Evolutionary conservation across 2,888 invertebrate species (phyloP), one percentile per base, ranked within the genome.

Genomic region (Camponotus fellah): DNA sequence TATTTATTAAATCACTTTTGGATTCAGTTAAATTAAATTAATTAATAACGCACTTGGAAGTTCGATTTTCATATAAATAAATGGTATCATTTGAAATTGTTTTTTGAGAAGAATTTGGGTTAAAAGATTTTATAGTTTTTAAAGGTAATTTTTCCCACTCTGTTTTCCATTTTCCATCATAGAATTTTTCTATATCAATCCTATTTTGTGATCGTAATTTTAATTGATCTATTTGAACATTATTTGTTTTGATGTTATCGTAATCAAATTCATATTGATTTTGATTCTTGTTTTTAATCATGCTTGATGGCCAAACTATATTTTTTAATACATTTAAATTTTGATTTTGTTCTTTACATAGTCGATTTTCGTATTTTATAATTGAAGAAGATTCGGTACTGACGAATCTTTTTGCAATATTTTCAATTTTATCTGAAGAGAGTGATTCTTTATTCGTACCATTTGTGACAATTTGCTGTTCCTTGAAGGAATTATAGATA

Each of bases 11-110:
- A 21, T 46, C 4, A 75, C 6, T 58, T 12, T 37, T 14, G 32
- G 43, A 0, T 12, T 85, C 6, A 74, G 12, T 43, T 69, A 17
- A 62, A n/a, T 26, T 34, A 34, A 10, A 68, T 56, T 62, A 68
- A 75, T 81, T 37, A 21, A 82, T 75, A 87, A 92, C 92, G 58
- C 88, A 92, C 93, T 91, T 91, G 79, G 88, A 89, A 80, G 75
- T 87, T 56, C 84, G 83, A 85, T 88, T 91, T 60, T 85, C 86
- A 76, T 87, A 88, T 46, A 89, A 86, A 85, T 87, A 89, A 49
- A 87, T 66, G 40, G 88, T 85, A 60, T 89, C 81, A n/a, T 84
- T 68, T 14, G 53, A 80, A 26, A n/a, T n/a, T 37, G 43, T 49
- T 84, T 56, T 32, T 66, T 74, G 43, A 60, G 21, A 34, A 9